A percentile compares a stretch with the other conserved stretches of the same genome.
These are phyloP conservation scores for Drosophila saltans DNA, from an alignment of 1,140 invertebrate species.

Conservation along the genomic window DNA sequence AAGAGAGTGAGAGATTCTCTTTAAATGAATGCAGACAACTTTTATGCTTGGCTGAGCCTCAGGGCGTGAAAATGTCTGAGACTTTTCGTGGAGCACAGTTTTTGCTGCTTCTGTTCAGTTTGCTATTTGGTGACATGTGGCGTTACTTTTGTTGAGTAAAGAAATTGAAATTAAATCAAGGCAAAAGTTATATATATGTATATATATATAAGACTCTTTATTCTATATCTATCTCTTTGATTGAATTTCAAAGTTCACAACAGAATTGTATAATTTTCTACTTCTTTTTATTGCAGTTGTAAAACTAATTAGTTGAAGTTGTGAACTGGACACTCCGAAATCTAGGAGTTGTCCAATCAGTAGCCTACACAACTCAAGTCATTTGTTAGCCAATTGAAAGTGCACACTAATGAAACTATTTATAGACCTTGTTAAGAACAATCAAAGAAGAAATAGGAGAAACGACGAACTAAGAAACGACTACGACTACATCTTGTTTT, in stretches of 20 bases:
- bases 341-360: not conserved
- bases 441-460: not conserved
- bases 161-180: not conserved
- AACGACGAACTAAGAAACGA: conserved; percentile 1
- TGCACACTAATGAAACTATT: conserved; percentile 20
- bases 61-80: conserved; percentile 49
- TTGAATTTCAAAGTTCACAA: too few species aligned
- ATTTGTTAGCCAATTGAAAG: conserved; percentile 16
- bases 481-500: conserved; percentile 38
- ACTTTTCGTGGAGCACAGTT: conserved; percentile 7
- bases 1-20: not conserved
- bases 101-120: not conserved
- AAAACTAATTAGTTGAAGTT: conserved; percentile 2
- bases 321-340: not conserved
- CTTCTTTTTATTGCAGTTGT: not conserved
- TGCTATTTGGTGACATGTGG: conserved; percentile 48
- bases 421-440: conserved; percentile 16
- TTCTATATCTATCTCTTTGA: too few species aligned
- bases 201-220: not conserved
- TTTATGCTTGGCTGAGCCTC: conserved; percentile 57
- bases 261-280: too few species aligned
- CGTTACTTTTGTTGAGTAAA: not conserved
- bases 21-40: conserved; percentile 49
- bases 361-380: not conserved
- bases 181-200: not conserved